Conservation (phyloP, 2,113 vertebrate species). For the Microcebus ravelobensis region DNA sequence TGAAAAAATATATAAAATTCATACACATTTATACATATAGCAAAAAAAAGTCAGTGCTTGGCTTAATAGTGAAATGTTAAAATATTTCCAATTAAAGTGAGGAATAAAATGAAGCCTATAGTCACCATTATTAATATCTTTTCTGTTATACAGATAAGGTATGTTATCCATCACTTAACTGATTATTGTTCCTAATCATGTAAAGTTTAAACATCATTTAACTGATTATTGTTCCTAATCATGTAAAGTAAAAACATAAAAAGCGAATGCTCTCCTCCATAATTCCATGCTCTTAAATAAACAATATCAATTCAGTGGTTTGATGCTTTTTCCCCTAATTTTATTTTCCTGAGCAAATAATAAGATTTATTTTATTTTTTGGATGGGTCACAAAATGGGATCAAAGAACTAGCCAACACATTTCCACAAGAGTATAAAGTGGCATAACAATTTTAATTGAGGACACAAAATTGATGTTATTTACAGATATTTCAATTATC, state of each 20-base stretch:
- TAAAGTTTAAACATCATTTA: not conserved
- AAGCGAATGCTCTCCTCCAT: not conserved
- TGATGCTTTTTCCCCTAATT: not conserved
- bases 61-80: not conserved
- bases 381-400: not conserved
- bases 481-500: not conserved
- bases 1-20: not conserved
- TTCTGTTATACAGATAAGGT: not conserved
- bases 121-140: not conserved
- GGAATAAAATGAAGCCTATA: not conserved
- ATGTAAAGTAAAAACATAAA: not conserved
- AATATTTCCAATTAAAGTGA: not conserved
- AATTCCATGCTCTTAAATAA: slow-evolving; percentile 14
- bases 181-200: no score
- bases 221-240: no score
- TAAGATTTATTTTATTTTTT: slow-evolving; percentile 7
- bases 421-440: not conserved
- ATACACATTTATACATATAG: not conserved
- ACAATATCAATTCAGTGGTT: not conserved
- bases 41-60: not conserved
- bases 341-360: slow-evolving; percentile 9
- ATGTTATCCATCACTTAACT: not conserved
- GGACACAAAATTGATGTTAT: not conserved
- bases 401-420: not conserved
- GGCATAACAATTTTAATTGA: not conserved